These are phyloP conservation scores for Junco hyemalis DNA, from an alignment of 2,113 vertebrate genomes.

Conservation along the genomic window DNA sequence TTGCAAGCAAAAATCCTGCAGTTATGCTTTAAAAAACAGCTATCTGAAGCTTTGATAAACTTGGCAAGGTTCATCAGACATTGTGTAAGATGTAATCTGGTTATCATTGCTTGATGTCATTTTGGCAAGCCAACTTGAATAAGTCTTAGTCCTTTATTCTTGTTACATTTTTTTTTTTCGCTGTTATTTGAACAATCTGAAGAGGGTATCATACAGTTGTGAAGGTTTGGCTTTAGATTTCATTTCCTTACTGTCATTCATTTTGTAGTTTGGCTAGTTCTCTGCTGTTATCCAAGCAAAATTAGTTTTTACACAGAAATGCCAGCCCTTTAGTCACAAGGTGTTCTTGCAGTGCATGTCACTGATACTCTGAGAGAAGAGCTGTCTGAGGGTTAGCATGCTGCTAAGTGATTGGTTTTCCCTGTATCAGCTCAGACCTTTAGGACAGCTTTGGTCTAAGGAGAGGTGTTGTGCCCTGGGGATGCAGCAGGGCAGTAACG, in stretches of 20 bases:
- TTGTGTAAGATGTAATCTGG: background rate
- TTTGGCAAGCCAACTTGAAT: background rate
- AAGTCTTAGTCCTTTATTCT: background rate
- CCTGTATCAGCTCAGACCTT: background rate
- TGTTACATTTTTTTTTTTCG: background rate
- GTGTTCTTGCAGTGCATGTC: background rate
- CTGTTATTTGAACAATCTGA: background rate
- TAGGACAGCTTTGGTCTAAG: background rate
- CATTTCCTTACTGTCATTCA: background rate
- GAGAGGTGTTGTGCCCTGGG: background rate
- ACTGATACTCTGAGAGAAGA: background rate
- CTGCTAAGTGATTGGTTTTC: background rate
- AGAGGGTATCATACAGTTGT: background rate
- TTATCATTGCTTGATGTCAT: background rate
- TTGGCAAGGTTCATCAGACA: background rate
- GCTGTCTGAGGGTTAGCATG: background rate
- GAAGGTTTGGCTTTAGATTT: background rate
- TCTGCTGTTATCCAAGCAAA: background rate
- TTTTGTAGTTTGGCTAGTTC: background rate
- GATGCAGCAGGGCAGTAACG: accelerated
- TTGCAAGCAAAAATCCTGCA: background rate
- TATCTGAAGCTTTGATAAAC: background rate
- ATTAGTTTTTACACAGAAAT: background rate
- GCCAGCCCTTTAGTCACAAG: background rate
- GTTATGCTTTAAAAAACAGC: background rate